Base-by-base conservation (phyloP, 2,797 vertebrate genomes). In the Heliangelus exortis region DNA sequence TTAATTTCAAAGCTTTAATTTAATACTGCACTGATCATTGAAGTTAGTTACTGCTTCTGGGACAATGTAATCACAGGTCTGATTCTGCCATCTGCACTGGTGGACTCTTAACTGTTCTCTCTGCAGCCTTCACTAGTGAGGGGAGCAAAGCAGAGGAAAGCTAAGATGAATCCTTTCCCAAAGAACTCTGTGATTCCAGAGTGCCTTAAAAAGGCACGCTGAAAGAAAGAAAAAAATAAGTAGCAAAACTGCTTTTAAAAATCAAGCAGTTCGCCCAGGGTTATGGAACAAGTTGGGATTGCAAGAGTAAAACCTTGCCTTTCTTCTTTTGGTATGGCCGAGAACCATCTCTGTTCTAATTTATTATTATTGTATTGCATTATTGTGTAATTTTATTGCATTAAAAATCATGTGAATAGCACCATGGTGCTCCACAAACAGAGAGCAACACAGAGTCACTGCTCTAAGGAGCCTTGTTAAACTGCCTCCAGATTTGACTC, bases 331-430 rank as follows among this genome's bases (percentile, higher is more conserved):
- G 74, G 76, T 84, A 79, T 67, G 89, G 69, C 85, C 95, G 67
- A 88, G 67, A 92, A 89, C 29, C 0, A 0, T 92, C 67, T 75
- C 92, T 79, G 59, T 73, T 92, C 77, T 91, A 75, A 92, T 91
- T 91, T 91, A 79, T 97, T 94, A 91, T 91, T 90, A 93, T 92
- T 93, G 67, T 90, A 47, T 95, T 95, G 86, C 93, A 92, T 96
- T 92, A 90, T 95, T 96, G 96, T 95, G 94, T 89, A 94, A 96
- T 95, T 95, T 90, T 85, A 93, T 92, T 96, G 88, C 93, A 90
- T 92, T 93, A 93, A 95, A 95, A 92, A 89, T 74, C 94, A 92
- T 93, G 93, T 92, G 95, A 95, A 92, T 90, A 94, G 65, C 78
- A 87, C 86, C 85, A 91, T 94, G 93, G 93, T 91, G 85, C 91